phyloP scores from a whole-genome alignment of 2,113 vertebrate genomes.

The Uropsilus gracilis region DNA sequence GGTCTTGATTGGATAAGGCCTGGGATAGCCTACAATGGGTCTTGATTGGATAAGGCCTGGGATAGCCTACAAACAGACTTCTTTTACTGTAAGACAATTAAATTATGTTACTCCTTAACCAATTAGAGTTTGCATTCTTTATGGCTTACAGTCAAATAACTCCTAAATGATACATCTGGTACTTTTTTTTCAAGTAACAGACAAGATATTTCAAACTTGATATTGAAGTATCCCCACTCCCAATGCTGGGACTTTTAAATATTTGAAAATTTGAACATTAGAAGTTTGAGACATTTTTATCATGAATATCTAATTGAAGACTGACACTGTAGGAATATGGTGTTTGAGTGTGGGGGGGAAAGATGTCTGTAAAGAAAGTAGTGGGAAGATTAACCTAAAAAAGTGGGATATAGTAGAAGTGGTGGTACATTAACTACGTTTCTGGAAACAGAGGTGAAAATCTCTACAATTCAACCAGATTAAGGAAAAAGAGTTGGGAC shows the following conservation, averaged over 20 bases:
- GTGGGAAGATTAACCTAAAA: not conserved
- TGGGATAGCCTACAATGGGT: too few species aligned
- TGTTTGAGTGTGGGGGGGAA: accelerated
- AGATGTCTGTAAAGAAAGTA: not conserved
- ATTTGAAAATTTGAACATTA: not conserved
- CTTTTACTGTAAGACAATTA: not conserved
- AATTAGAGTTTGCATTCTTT: not conserved
- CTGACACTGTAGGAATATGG: not conserved
- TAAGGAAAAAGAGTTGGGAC: not conserved
- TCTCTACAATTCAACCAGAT: not conserved
- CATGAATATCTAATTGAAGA: not conserved
- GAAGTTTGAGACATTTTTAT: not conserved
- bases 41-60: not conserved
- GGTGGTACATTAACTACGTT: not conserved
- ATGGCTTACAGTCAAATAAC: not conserved
- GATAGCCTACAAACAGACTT: not conserved
- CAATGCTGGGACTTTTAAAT: not conserved
- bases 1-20: too few species aligned
- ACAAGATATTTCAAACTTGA: not conserved
- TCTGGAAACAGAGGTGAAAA: constrained; percentile 38
- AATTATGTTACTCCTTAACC: not conserved
- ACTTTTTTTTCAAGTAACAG: not conserved
- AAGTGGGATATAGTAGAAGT: not conserved
- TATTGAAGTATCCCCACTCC: not conserved
- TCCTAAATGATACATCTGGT: not conserved